Evolutionary conservation across 2,888 invertebrate species (phyloP).

Genomic region (Mantis religiosa): DNA sequence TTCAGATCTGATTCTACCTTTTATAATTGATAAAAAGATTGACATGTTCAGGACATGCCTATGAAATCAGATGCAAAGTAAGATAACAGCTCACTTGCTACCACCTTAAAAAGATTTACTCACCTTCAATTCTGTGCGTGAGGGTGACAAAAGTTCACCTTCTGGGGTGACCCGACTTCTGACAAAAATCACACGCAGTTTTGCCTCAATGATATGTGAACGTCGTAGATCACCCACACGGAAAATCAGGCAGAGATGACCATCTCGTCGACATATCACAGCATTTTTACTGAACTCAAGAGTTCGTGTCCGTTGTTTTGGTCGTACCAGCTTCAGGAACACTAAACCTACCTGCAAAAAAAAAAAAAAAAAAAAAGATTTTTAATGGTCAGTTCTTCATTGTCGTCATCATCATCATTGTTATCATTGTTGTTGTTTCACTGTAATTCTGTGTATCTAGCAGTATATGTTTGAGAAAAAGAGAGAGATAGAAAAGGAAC

Average conservation of each 20-base stretch:
- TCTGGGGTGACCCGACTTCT: constrained; percentile 58
- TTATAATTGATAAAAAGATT: too few relatives aligned
- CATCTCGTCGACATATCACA: constrained; percentile 71
- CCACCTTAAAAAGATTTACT: background rate
- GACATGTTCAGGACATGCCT: constrained; percentile 50
- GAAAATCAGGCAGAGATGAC: constrained; percentile 71
- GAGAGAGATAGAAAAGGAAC: too few relatives aligned
- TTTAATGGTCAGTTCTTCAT: too few relatives aligned
- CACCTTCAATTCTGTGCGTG: constrained; percentile 41
- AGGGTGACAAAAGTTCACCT: constrained; percentile 69
- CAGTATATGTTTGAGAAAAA: too few relatives aligned
- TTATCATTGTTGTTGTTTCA: too few relatives aligned
- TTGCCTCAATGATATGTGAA: constrained; percentile 75
- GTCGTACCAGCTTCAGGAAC: constrained; percentile 75
- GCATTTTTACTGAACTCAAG: constrained; percentile 68
- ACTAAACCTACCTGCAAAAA: constrained; percentile 51
- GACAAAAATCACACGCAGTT: constrained; percentile 66
- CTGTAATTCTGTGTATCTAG: too few relatives aligned
- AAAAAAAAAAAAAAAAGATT: background rate
- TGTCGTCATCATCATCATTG: too few relatives aligned
- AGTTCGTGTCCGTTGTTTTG: constrained; percentile 70
- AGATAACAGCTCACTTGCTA: too few relatives aligned
- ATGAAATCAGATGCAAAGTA: too few relatives aligned
- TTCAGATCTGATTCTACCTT: too few relatives aligned
- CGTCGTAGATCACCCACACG: constrained; percentile 74